Conservation (phyloP, 2,888 invertebrate genomes). For the Syritta pipiens region DNA sequence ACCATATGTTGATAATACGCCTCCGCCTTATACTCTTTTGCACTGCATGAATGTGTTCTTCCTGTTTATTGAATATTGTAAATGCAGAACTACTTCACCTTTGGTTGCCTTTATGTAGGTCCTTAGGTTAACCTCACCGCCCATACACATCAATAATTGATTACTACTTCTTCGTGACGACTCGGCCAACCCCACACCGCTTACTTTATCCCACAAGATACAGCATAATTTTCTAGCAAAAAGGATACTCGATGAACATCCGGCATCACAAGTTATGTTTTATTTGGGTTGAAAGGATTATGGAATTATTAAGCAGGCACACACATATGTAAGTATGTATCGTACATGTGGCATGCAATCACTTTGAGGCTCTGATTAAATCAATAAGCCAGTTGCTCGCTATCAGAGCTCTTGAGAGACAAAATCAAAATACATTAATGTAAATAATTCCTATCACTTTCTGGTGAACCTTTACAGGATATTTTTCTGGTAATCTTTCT, state of each 20-base stretch:
- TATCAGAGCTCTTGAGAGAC: not conserved
- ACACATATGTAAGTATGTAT: too few species aligned
- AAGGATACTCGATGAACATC: slow-evolving; percentile 5
- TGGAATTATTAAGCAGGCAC: not conserved
- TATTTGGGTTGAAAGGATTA: slow-evolving; percentile 3
- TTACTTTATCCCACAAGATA: not conserved
- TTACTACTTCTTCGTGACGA: too few species aligned
- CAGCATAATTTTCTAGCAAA: not conserved
- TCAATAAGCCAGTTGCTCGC: not conserved
- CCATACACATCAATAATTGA: too few species aligned
- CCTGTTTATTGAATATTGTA: too few species aligned
- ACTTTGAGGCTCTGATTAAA: not conserved
- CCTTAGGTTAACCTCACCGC: too few species aligned
- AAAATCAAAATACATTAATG: slow-evolving; percentile 17
- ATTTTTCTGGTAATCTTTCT: not conserved
- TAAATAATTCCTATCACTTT: slow-evolving; percentile 2
- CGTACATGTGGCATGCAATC: too few species aligned
- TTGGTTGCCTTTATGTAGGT: too few species aligned
- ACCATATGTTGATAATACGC: too few species aligned
- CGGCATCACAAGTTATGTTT: not conserved
- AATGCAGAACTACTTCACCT: too few species aligned
- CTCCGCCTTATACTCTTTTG: too few species aligned
- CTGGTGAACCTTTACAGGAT: slow-evolving; percentile 5
- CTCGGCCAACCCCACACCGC: too few species aligned
- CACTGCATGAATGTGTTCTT: too few species aligned